Conservation (phyloP, 1,140 invertebrate species). For the Drosophila persimilis region DNA sequence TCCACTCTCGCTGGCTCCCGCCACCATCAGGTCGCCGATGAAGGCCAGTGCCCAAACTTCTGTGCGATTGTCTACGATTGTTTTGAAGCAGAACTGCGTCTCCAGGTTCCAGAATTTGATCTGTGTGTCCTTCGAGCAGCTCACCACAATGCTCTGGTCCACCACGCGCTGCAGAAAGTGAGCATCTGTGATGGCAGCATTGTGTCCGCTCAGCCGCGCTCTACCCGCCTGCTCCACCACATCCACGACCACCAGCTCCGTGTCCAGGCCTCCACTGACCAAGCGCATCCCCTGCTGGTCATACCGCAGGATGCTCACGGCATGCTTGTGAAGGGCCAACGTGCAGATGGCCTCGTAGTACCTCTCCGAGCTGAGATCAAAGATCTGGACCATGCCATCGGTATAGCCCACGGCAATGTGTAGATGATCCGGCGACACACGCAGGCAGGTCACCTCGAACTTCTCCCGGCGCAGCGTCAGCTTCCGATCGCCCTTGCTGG, state of each 20-base stretch:
- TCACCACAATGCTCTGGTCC: slow-evolving; percentile 89
- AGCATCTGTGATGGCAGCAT: slow-evolving; percentile 94
- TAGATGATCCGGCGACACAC: slow-evolving; percentile 88
- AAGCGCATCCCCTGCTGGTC: slow-evolving; percentile 84
- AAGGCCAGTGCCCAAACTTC: slow-evolving; percentile 94
- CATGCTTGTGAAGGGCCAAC: slow-evolving; percentile 94
- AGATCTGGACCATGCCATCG: slow-evolving; percentile 94
- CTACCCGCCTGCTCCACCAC: slow-evolving; percentile 95
- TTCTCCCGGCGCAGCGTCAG: slow-evolving; percentile 90
- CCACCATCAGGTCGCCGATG: slow-evolving; percentile 92
- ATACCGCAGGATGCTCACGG: slow-evolving; percentile 91
- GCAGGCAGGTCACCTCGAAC: slow-evolving; percentile 89
- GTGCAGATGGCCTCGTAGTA: slow-evolving; percentile 86
- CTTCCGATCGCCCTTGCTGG: slow-evolving; percentile 93
- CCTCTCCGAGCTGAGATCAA: slow-evolving; percentile 86
- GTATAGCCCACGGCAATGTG: slow-evolving; percentile 95
- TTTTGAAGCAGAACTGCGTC: slow-evolving; percentile 97
- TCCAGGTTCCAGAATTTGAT: slow-evolving; percentile 99
- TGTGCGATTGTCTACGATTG: slow-evolving; percentile 91
- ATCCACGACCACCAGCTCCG: slow-evolving; percentile 97
- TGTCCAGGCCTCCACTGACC: slow-evolving; percentile 86
- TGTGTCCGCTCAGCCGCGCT: slow-evolving; percentile 95
- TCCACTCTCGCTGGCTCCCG: slow-evolving; percentile 93
- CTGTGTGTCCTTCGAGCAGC: slow-evolving; percentile 96
- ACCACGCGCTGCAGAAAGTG: slow-evolving; percentile 88